Conservation (phyloP, 2,888 invertebrate species). For the Megastigmus dorsalis region DNA sequence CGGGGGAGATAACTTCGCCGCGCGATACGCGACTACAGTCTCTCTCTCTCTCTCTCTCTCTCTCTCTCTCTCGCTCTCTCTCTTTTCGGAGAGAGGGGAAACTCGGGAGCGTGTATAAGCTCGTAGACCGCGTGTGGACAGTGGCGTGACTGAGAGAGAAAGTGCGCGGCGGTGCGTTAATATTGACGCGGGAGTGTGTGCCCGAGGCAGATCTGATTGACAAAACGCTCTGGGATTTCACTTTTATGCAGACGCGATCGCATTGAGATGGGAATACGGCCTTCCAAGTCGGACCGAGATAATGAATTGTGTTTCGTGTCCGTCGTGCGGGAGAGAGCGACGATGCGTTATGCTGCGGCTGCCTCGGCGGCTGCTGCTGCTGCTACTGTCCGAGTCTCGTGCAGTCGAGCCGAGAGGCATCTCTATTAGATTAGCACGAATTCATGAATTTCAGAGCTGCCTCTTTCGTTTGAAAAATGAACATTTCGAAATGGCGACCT, state of each 20-base stretch:
- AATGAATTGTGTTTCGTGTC: constrained; percentile 40
- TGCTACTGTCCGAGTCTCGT: too few species aligned
- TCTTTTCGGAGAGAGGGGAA: not conserved
- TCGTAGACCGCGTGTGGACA: too few species aligned
- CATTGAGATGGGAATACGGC: not conserved
- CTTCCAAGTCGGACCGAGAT: constrained; percentile 39
- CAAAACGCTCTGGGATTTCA: constrained; percentile 42
- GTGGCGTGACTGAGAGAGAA: constrained; percentile 31
- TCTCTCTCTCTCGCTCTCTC: not conserved
- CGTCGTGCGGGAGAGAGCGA: too few species aligned
- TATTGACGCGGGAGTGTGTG: constrained; percentile 47
- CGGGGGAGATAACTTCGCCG: constrained; percentile 69
- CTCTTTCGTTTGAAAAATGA: constrained; percentile 2
- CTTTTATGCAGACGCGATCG: not conserved
- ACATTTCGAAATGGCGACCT: not conserved
- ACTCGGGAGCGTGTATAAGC: not conserved
- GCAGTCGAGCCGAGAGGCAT: too few species aligned
- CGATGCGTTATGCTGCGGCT: not conserved
- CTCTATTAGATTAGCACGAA: not conserved
- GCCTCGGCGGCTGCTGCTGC: too few species aligned
- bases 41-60: not conserved
- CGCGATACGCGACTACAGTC: constrained; percentile 3
- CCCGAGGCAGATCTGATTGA: constrained; percentile 29
- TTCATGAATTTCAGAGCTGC: constrained; percentile 7
- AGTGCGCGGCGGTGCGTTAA: constrained; percentile 4